phyloP scores from a whole-genome alignment of 2,888 invertebrate genomes.

The Stramonita haemastoma region DNA sequence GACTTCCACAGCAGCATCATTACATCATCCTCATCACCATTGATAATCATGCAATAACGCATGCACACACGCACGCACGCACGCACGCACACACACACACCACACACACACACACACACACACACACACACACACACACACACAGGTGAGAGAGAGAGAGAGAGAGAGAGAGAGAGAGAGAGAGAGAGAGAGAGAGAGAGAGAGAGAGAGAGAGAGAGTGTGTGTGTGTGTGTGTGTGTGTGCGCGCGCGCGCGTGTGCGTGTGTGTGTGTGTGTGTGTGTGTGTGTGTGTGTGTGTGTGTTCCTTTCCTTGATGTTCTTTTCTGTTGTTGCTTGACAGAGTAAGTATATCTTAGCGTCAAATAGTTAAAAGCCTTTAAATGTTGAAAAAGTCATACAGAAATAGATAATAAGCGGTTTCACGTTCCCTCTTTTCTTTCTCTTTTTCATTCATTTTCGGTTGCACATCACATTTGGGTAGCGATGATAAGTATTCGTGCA shows the following conservation, averaged over 20 bases:
- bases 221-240: conserved; percentile 24
- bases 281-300: conserved; percentile 11
- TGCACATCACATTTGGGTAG: too few relatives aligned
- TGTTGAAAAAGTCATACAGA: too few relatives aligned
- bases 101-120: background rate
- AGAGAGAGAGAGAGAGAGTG: background rate
- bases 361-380: too few relatives aligned
- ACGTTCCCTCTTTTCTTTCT: too few relatives aligned
- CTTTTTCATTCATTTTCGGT: too few relatives aligned
- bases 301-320: too few relatives aligned
- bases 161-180: background rate
- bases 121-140: background rate
- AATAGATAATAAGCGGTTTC: too few relatives aligned
- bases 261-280: conserved; percentile 20
- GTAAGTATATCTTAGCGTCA: too few relatives aligned
- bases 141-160: background rate
- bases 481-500: too few relatives aligned
- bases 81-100: background rate
- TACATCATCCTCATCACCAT: too few relatives aligned
- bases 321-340: too few relatives aligned
- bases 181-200: conserved; percentile 10
- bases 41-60: background rate
- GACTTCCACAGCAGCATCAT: too few relatives aligned
- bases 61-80: conserved; percentile 1
- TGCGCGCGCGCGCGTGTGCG: background rate